Conservation (phyloP, 1,140 invertebrate genomes). For the Drosophila arawakana region DNA sequence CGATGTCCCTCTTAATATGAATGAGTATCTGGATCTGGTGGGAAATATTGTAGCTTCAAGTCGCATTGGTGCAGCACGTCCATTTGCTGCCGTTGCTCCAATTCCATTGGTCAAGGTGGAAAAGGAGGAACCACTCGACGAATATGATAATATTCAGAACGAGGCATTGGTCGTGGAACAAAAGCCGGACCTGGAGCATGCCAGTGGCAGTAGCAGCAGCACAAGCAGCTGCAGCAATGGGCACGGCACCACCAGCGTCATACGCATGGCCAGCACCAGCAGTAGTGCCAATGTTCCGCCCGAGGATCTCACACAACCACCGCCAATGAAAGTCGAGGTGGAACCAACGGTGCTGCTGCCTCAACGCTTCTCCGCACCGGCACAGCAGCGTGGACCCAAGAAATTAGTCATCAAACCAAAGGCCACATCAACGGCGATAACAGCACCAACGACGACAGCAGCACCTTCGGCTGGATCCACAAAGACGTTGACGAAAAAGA, state of each 20-base stretch:
- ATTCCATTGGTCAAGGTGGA: conserved; percentile 78
- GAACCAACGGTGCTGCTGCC: conserved; percentile 56
- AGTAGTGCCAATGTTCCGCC: conserved; percentile 23
- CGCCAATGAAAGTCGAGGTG: conserved; percentile 67
- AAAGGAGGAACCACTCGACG: conserved; percentile 77
- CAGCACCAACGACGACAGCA: conserved; percentile 43
- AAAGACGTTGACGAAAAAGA: conserved; percentile 59
- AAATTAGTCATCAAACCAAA: conserved; percentile 84
- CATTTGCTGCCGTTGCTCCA: conserved; percentile 69
- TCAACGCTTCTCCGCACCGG: conserved; percentile 53
- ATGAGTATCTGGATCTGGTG: conserved; percentile 79
- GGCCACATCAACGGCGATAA: conserved; percentile 46
- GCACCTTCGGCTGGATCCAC: no score
- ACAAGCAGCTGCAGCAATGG: conserved; percentile 39
- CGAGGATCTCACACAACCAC: conserved; percentile 69
- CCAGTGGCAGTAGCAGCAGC: conserved; percentile 31
- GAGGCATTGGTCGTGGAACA: conserved; percentile 36
- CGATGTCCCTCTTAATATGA: conserved; percentile 81
- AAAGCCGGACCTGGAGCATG: conserved; percentile 58
- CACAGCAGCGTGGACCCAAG: conserved; percentile 74
- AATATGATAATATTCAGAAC: conserved; percentile 50
- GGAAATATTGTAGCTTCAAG: conserved; percentile 81
- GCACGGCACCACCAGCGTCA: conserved; percentile 75
- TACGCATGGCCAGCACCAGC: conserved; percentile 77
- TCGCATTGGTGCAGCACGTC: conserved; percentile 63